A percentile compares a stretch with the other conserved stretches of the same genome.
phyloP scores from a whole-genome alignment of 2,888 invertebrate genomes.

The Ochropacha duplaris region DNA sequence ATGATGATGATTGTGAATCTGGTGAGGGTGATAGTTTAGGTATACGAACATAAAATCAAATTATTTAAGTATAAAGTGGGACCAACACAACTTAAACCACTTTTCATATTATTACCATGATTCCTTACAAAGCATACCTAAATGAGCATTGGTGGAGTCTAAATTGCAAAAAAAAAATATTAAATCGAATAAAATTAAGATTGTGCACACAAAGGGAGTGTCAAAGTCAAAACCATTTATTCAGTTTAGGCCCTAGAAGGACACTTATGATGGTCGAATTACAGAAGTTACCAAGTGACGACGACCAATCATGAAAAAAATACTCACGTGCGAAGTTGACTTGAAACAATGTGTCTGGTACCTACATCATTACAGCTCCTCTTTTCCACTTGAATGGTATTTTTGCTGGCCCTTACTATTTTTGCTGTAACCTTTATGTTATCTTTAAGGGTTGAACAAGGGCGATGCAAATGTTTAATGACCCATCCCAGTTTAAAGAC shows the following conservation, averaged over 20 bases:
- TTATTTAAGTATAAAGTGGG: background rate
- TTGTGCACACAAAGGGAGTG: too few relatives aligned
- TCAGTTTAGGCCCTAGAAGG: too few relatives aligned
- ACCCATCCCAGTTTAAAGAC: background rate
- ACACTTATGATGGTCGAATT: too few relatives aligned
- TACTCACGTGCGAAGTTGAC: too few relatives aligned
- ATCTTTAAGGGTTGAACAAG: background rate
- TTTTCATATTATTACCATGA: background rate
- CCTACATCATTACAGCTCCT: background rate
- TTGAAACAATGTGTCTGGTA: too few relatives aligned
- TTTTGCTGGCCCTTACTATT: background rate
- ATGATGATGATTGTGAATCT: too few relatives aligned
- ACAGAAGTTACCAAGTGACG: too few relatives aligned
- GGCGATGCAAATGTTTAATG: background rate
- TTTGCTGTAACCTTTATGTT: background rate
- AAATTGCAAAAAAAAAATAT: background rate
- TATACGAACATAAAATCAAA: background rate
- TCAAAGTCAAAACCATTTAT: too few relatives aligned
- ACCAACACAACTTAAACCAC: background rate
- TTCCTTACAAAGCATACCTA: background rate
- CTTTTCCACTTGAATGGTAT: background rate
- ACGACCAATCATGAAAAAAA: too few relatives aligned
- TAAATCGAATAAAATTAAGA: too few relatives aligned
- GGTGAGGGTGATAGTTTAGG: background rate
- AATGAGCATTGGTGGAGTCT: background rate